phyloP scores from a whole-genome alignment of 2,113 vertebrate genomes.

The Opisthocomus hoazin region DNA sequence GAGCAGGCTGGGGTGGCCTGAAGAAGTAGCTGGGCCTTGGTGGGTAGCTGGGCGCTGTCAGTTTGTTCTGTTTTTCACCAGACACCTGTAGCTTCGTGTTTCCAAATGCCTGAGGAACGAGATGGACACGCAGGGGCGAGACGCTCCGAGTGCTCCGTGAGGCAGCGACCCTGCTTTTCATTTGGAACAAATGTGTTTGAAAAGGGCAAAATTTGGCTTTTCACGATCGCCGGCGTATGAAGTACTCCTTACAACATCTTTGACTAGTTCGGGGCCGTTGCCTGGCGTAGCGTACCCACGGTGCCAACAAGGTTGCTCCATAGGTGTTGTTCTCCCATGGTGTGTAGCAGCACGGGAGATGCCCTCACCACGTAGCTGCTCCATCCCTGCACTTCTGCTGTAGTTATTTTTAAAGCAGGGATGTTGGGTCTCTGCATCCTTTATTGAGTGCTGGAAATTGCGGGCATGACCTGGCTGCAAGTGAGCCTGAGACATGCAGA shows the following conservation, averaged over 20 bases:
- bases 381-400: neutral
- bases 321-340: accelerated
- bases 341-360: accelerated
- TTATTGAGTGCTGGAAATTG: neutral
- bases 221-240: neutral
- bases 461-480: neutral
- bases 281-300: accelerated
- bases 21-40: neutral
- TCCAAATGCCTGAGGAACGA: neutral
- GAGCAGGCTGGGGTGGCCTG: neutral
- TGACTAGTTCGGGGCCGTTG: neutral
- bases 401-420: neutral
- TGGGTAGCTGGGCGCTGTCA: neutral
- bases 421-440: neutral
- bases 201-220: neutral
- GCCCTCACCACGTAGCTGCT: accelerated
- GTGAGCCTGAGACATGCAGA: accelerated
- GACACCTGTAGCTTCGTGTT: neutral
- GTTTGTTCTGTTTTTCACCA: neutral
- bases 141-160: accelerated
- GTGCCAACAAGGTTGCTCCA: neutral
- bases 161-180: neutral
- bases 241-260: neutral
- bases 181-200: neutral
- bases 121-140: accelerated